phyloP scores from a whole-genome alignment of 2,797 vertebrate species.

The Crossoptilon crossoptilon region DNA sequence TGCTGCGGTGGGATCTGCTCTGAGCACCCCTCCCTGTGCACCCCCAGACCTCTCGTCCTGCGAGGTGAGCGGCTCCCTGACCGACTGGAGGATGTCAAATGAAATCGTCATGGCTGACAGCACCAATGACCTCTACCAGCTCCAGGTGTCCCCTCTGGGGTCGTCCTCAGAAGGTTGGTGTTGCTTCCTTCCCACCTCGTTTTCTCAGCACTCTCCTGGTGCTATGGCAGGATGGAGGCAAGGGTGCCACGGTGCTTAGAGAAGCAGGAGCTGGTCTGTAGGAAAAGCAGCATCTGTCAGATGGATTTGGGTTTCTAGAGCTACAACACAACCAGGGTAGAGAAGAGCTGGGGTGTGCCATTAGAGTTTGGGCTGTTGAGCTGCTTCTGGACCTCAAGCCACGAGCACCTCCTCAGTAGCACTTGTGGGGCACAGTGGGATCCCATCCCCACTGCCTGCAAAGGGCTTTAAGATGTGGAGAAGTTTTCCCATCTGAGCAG shows the following conservation, averaged over 20 bases:
- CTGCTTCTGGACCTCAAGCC: not conserved
- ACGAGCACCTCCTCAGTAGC: accelerated
- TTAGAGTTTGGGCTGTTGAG: not conserved
- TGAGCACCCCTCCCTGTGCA: not conserved
- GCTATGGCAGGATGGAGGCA: not conserved
- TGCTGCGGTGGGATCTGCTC: not conserved
- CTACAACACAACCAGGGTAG: not conserved
- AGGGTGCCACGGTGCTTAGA: not conserved
- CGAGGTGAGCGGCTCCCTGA: constrained; percentile 65
- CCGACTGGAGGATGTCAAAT: constrained; percentile 75
- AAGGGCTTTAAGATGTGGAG: not conserved
- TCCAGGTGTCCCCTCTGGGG: constrained; percentile 91
- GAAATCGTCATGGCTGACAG: constrained; percentile 80
- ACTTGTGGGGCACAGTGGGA: accelerated
- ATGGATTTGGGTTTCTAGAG: not conserved
- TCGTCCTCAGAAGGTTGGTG: constrained; percentile 79
- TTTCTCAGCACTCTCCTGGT: not conserved
- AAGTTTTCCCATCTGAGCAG: too few relatives aligned
- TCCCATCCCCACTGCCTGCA: not conserved
- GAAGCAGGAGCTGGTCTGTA: not conserved
- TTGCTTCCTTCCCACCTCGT: not conserved
- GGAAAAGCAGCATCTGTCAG: not conserved
- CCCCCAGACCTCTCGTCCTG: constrained; percentile 67
- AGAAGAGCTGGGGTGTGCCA: not conserved
- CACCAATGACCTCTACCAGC: constrained; percentile 75